Evolutionary conservation across 30 jellyfish, hydroid and myxozoan genomes (phyloP).

Genomic region (Aurelia coerulea): DNA sequence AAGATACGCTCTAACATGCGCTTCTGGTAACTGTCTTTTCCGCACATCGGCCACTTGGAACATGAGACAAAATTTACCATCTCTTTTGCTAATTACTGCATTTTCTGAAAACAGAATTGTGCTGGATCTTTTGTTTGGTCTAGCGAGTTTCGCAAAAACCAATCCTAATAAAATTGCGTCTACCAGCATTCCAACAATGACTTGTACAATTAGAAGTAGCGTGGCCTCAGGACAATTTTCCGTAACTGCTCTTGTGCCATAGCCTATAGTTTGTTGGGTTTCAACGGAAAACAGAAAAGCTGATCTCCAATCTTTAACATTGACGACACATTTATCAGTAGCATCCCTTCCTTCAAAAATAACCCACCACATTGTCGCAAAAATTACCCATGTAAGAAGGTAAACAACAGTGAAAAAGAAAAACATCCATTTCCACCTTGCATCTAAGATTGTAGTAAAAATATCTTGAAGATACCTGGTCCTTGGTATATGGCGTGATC

Average conservation of each 20-base stretch:
- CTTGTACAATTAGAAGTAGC: constrained; percentile 74
- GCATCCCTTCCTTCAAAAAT: constrained; percentile 42
- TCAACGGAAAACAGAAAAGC: constrained; percentile 88
- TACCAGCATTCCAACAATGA: constrained; percentile 72
- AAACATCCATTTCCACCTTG: constrained; percentile 96
- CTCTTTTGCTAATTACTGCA: constrained; percentile 85
- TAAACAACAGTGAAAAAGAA: constrained; percentile 59
- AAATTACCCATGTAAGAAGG: constrained; percentile 74
- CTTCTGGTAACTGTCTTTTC: constrained; percentile 90
- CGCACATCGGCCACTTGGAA: constrained; percentile 94
- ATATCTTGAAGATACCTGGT: constrained; percentile 82
- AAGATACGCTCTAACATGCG: constrained; percentile 84
- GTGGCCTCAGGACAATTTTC: constrained; percentile 86
- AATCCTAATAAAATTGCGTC: constrained; percentile 87
- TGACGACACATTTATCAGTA: constrained; percentile 61
- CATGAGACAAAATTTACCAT: constrained; percentile 84
- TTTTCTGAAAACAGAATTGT: constrained; percentile 86
- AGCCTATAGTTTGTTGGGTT: constrained; percentile 95
- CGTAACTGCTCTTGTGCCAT: constrained; percentile 88
- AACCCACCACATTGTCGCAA: constrained; percentile 91
- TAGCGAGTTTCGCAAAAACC: constrained; percentile 89
- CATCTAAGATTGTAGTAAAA: constrained; percentile 92
- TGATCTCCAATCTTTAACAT: constrained; percentile 70
- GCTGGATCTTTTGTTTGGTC: constrained; percentile 91
- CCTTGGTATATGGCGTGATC: constrained; percentile 78